Conservation (phyloP, 1,140 invertebrate species). For the Drosophila kepulauana region DNA sequence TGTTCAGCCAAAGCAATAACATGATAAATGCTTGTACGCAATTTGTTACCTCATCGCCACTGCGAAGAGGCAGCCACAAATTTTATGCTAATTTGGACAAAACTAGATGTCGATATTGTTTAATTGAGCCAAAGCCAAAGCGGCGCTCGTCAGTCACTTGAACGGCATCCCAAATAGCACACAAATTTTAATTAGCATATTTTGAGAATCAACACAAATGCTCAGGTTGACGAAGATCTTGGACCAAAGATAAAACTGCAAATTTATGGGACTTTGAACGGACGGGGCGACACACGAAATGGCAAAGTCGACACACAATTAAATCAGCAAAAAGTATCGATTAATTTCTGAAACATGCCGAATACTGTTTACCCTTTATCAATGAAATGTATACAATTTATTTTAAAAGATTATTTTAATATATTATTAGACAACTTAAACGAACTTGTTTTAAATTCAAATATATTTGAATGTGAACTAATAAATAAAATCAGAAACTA, state of each 20-base stretch:
- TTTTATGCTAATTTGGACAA: conserved; percentile 77
- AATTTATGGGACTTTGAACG: conserved; percentile 72
- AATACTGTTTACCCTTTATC: conserved; percentile 34
- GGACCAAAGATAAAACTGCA: conserved; percentile 60
- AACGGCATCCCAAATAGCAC: conserved; percentile 29
- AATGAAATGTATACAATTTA: background rate
- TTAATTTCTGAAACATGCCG: background rate
- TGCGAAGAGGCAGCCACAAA: conserved; percentile 52
- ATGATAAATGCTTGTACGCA: conserved; percentile 83
- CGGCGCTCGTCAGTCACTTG: conserved; percentile 44
- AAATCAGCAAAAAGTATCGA: conserved; percentile 50
- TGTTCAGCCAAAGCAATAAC: conserved; percentile 68
- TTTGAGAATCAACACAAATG: conserved; percentile 79
- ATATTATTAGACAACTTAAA: too few species aligned
- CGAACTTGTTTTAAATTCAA: too few species aligned
- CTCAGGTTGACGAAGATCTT: conserved; percentile 64
- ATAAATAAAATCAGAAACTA: too few species aligned
- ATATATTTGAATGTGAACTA: too few species aligned
- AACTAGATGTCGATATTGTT: conserved; percentile 83
- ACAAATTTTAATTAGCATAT: conserved; percentile 78
- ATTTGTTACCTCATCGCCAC: conserved; percentile 78
- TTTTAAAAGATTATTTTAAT: too few species aligned
- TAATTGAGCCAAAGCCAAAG: conserved; percentile 61
- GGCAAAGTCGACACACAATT: conserved; percentile 81
- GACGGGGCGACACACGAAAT: conserved; percentile 70